Evolutionary conservation across 1,140 invertebrate genomes (phyloP).

Genomic region (Aricia agestis): DNA sequence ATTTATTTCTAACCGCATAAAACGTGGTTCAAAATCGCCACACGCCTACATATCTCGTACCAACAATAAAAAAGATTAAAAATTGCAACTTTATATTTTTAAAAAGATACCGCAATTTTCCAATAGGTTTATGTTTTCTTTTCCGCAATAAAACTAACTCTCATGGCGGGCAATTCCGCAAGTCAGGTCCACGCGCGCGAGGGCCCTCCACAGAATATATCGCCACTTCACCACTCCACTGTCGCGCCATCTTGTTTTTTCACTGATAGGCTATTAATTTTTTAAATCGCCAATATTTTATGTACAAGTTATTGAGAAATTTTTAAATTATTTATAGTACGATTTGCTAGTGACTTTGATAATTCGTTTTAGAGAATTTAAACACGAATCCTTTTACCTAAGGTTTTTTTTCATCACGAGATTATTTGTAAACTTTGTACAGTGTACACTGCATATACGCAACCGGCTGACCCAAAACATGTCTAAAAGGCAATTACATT

Average conservation of each 20-base stretch:
- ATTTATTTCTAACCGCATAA: no score
- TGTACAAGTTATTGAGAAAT: neutral
- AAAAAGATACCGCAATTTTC: constrained; percentile 8
- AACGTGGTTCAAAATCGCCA: neutral
- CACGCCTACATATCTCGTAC: no score
- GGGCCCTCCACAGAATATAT: constrained; percentile 43
- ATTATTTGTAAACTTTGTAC: no score
- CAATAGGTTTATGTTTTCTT: constrained; percentile 24
- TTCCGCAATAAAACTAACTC: constrained; percentile 28
- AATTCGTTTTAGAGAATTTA: no score
- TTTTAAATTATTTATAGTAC: no score
- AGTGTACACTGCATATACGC: neutral
- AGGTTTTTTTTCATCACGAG: no score
- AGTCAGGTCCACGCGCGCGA: constrained; percentile 40
- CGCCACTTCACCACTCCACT: constrained; percentile 35
- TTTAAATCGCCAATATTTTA: neutral
- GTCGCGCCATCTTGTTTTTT: constrained; percentile 18
- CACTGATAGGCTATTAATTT: constrained; percentile 9
- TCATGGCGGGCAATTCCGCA: constrained; percentile 37
- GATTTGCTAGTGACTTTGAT: no score
- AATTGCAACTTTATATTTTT: neutral
- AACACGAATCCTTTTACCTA: no score
- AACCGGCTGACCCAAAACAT: neutral
- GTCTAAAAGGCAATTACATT: no score
- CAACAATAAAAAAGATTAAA: no score